These are phyloP conservation scores for Caranx ignobilis DNA, from an alignment of 2,113 vertebrate species.

Conservation along the genomic window DNA sequence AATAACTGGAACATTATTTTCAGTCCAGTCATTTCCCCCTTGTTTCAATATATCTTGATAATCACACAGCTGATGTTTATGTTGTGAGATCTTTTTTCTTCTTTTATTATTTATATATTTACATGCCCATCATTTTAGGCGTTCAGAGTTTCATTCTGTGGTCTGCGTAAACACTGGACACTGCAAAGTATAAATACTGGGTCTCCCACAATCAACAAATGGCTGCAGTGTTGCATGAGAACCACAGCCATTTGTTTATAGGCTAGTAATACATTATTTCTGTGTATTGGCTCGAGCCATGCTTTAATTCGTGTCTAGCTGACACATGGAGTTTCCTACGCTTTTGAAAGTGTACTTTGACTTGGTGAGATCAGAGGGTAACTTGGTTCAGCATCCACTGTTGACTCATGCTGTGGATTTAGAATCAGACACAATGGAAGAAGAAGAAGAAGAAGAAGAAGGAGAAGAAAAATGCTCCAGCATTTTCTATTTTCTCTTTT, in stretches of 20 bases:
- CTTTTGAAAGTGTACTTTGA: neutral
- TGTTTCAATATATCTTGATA: neutral
- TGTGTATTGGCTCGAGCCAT: slow-evolving; percentile 10
- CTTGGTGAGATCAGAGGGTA: slow-evolving; percentile 8
- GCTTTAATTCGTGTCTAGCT: neutral
- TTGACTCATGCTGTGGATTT: neutral
- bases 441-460: neutral
- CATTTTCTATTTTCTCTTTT: neutral
- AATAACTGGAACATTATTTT: neutral
- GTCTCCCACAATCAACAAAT: neutral
- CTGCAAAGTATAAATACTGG: slow-evolving; percentile 18
- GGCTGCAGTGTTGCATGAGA: slow-evolving; percentile 7
- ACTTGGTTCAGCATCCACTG: slow-evolving; percentile 11
- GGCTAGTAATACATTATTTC: slow-evolving; percentile 27
- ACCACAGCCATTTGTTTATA: slow-evolving; percentile 28
- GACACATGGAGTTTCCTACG: neutral
- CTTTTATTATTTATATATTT: no score
- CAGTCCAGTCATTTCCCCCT: neutral
- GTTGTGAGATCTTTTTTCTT: no score
- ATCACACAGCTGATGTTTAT: no score
- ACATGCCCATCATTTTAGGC: neutral
- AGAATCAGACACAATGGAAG: neutral
- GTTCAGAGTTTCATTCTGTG: neutral
- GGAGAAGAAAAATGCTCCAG: no score
- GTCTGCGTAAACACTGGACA: slow-evolving; percentile 26